Evolutionary conservation across 92 coral and sea anemone genomes (phyloP).

Genomic region (Pocillopora meandrina): DNA sequence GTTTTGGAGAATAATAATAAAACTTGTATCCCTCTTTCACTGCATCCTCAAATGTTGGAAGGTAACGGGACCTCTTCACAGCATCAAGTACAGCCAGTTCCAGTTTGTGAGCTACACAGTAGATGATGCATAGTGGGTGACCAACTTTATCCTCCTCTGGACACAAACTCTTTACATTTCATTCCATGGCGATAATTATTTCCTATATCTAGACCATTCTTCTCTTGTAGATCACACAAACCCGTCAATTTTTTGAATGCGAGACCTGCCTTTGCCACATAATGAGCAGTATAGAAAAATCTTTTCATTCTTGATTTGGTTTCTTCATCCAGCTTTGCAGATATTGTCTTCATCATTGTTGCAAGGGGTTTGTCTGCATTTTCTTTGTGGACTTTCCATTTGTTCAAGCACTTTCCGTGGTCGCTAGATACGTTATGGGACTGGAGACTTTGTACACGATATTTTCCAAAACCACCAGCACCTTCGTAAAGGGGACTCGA

Average conservation of each 20-base stretch:
- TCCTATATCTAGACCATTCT: constrained; percentile 34
- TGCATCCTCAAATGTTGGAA: too few relatives aligned
- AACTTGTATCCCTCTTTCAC: too few relatives aligned
- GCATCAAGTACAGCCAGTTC: too few relatives aligned
- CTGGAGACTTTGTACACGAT: constrained; percentile 31
- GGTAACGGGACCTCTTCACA: too few relatives aligned
- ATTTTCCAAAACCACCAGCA: constrained; percentile 38
- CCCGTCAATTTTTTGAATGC: constrained; percentile 31
- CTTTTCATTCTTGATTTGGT: constrained; percentile 35
- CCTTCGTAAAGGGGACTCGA: constrained; percentile 26
- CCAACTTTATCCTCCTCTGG: constrained; percentile 24
- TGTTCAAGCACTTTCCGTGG: constrained; percentile 28
- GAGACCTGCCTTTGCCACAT: constrained; percentile 41
- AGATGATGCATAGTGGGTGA: too few relatives aligned
- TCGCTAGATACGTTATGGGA: constrained; percentile 28
- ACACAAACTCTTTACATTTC: constrained; percentile 42
- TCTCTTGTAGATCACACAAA: constrained; percentile 37
- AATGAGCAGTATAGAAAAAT: constrained; percentile 35
- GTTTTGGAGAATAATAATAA: too few relatives aligned
- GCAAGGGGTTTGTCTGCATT: constrained; percentile 31
- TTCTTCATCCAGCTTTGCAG: constrained; percentile 29
- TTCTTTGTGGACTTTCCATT: constrained; percentile 31
- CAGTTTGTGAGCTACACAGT: too few relatives aligned
- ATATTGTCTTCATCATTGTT: constrained; percentile 24
- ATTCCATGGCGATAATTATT: constrained; percentile 28